Conservation (phyloP, 1,140 invertebrate genomes). For the Wiebesia pumilae region DNA sequence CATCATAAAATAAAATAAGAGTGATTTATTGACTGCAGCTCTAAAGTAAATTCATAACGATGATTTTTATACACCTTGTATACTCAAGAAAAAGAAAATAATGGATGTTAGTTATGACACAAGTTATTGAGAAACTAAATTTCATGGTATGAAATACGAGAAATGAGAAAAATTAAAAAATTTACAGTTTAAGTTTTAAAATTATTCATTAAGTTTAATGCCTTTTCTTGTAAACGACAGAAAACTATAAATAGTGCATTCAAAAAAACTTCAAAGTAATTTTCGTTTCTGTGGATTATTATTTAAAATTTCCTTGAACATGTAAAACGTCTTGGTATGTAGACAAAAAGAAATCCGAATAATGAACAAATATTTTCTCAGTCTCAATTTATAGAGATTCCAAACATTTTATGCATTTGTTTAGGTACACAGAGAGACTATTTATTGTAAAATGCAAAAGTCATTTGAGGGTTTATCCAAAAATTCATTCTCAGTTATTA, state of each 20-base stretch:
- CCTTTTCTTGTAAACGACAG: neutral
- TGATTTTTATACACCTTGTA: neutral
- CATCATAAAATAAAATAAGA: neutral
- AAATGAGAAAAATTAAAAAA: neutral
- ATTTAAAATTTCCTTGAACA: neutral
- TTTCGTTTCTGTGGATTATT: neutral
- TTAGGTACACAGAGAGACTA: too few species aligned
- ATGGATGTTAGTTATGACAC: neutral
- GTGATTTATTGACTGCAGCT: neutral
- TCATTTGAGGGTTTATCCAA: too few species aligned
- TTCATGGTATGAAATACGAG: neutral
- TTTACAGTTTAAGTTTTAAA: neutral
- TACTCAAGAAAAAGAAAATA: neutral
- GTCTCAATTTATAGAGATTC: too few species aligned
- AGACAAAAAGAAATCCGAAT: neutral
- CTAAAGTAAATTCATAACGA: neutral
- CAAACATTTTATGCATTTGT: too few species aligned
- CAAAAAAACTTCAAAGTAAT: neutral
- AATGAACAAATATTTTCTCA: too few species aligned
- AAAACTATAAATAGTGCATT: neutral
- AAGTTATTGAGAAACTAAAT: neutral
- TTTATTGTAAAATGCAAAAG: too few species aligned
- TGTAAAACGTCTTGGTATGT: neutral
- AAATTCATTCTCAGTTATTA: too few species aligned
- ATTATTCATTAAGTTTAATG: neutral